Evolutionary conservation across 2,113 vertebrate genomes (phyloP).

Genomic region (Ophiodon elongatus): DNA sequence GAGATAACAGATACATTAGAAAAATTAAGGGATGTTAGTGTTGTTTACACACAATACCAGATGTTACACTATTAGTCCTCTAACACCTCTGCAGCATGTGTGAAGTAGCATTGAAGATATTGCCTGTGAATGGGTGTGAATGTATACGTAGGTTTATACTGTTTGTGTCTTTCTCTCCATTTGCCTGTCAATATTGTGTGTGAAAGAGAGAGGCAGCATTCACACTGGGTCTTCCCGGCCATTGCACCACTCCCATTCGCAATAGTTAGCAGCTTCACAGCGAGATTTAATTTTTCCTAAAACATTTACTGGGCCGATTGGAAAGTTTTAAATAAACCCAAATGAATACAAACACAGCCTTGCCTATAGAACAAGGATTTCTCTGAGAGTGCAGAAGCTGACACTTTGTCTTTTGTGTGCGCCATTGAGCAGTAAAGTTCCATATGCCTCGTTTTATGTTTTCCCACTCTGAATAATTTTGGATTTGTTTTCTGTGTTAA

Average conservation of each 20-base stretch:
- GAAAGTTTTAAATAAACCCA: constrained; percentile 72
- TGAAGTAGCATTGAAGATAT: neutral
- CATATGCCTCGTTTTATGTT: constrained; percentile 62
- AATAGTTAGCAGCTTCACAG: constrained; percentile 52
- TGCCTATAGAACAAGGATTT: constrained; percentile 66
- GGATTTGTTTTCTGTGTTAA: constrained; percentile 72
- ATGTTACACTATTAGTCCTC: neutral
- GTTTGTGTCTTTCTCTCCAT: constrained; percentile 25
- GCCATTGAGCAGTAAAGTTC: constrained; percentile 60
- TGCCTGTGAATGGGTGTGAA: constrained; percentile 4
- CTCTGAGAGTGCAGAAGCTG: constrained; percentile 51
- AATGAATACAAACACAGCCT: constrained; percentile 66
- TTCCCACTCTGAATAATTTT: constrained; percentile 61
- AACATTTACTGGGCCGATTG: constrained; percentile 63
- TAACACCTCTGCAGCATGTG: neutral
- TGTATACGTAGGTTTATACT: neutral
- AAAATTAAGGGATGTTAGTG: neutral
- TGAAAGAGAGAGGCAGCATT: constrained; percentile 48
- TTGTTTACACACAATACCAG: neutral
- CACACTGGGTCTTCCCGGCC: constrained; percentile 36
- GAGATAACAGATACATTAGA: neutral
- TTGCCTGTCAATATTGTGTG: constrained; percentile 39
- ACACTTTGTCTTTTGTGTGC: constrained; percentile 70
- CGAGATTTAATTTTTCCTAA: constrained; percentile 72
- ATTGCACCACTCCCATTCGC: constrained; percentile 47